A percentile compares a stretch with the other conserved stretches of the same genome.
Conservation (phyloP, 1,140 invertebrate genomes). For the Vanessa tameamea region DNA sequence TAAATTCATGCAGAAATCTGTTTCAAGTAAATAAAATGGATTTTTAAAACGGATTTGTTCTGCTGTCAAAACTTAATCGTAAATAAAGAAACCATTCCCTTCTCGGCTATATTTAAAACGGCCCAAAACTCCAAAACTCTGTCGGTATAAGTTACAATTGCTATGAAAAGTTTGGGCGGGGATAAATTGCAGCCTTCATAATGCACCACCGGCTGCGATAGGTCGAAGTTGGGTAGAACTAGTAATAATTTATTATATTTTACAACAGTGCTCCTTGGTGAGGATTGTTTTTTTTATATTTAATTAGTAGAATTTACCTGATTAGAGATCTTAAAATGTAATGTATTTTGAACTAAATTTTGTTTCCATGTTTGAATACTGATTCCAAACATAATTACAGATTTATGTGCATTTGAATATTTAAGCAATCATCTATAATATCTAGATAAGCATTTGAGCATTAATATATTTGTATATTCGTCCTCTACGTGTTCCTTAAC, state of each 20-base stretch:
- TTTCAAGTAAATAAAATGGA: too few species aligned
- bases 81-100: constrained; percentile 6
- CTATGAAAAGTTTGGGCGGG: constrained; percentile 40
- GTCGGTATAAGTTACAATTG: constrained; percentile 41
- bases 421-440: too few species aligned
- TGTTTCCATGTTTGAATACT: too few species aligned
- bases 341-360: too few species aligned
- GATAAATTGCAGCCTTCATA: constrained; percentile 40
- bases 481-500: too few species aligned
- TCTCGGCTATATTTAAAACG: constrained; percentile 18
- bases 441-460: too few species aligned
- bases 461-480: too few species aligned
- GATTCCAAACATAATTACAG: too few species aligned
- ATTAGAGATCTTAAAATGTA: too few species aligned
- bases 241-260: constrained; percentile 15
- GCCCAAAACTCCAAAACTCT: constrained; percentile 33
- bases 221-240: constrained; percentile 14
- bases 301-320: not conserved
- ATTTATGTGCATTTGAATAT: too few species aligned
- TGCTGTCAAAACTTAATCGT: not conserved
- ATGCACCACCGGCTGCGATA: constrained; percentile 22
- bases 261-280: not conserved
- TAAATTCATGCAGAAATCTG: too few species aligned
- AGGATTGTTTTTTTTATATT: not conserved
- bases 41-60: too few species aligned